A percentile compares a stretch with the other conserved stretches of the same genome.
phyloP scores from a whole-genome alignment of 1,140 invertebrate genomes.

The Lerema accius region DNA sequence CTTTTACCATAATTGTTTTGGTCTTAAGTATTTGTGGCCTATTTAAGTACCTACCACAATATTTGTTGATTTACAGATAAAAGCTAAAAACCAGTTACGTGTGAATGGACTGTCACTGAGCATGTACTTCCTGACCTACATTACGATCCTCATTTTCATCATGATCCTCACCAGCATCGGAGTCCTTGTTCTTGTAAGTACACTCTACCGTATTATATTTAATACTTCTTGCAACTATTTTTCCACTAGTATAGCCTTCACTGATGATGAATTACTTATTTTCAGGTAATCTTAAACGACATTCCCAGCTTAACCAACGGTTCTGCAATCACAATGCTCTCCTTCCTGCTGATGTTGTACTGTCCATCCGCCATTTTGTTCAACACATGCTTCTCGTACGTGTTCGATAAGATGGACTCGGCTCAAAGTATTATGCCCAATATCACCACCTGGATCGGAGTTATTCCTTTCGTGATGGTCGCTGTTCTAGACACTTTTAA shows the following conservation, averaged over 20 bases:
- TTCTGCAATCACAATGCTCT: constrained; percentile 87
- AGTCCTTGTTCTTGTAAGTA: constrained; percentile 87
- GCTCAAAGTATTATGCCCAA: constrained; percentile 91
- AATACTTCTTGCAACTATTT: too few species aligned
- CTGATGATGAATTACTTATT: too few species aligned
- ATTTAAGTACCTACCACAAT: not conserved
- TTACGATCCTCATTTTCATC: constrained; percentile 87
- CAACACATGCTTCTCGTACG: constrained; percentile 89
- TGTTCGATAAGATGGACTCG: constrained; percentile 92
- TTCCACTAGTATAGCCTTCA: too few species aligned
- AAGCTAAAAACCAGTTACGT: constrained; percentile 91
- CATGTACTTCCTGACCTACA: constrained; percentile 91
- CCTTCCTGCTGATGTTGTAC: constrained; percentile 87
- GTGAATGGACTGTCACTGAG: constrained; percentile 91
- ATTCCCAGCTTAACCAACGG: constrained; percentile 86
- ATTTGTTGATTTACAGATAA: constrained; percentile 85
- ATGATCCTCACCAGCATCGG: constrained; percentile 87
- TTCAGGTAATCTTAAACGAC: constrained; percentile 81
- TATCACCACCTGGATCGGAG: constrained; percentile 88
- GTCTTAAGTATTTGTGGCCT: too few species aligned
- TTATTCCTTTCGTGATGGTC: constrained; percentile 89
- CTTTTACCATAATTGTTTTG: too few species aligned
- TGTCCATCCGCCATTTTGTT: constrained; percentile 90
- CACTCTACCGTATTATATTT: too few species aligned
- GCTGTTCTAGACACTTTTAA: constrained; percentile 87